A percentile compares a stretch with the other conserved stretches of the same genome.
Evolutionary conservation across 2,888 invertebrate genomes (phyloP).

Genomic region (Calameuta idolon): DNA sequence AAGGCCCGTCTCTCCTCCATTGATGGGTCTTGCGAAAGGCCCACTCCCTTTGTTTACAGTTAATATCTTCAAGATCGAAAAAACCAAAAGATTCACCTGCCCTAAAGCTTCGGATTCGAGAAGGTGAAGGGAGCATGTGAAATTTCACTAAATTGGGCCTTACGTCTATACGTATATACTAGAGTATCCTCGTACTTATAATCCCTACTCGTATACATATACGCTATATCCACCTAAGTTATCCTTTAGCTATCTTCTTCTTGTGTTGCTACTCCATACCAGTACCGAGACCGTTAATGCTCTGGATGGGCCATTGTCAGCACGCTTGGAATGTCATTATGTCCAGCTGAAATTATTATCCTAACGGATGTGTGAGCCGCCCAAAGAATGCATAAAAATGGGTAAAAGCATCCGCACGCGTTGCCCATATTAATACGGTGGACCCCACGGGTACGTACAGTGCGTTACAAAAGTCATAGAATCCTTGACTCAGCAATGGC

Average conservation of each 20-base stretch:
- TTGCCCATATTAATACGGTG: conserved; percentile 36
- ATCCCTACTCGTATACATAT: neutral
- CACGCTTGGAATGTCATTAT: conserved; percentile 41
- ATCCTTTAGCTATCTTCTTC: neutral
- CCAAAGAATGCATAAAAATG: conserved; percentile 38
- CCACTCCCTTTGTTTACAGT: conserved; percentile 4
- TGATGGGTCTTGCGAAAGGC: neutral
- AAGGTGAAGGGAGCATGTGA: neutral
- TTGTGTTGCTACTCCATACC: neutral
- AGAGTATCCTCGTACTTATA: neutral
- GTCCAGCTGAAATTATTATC: conserved; percentile 42
- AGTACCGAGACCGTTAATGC: conserved; percentile 37
- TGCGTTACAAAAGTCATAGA: neutral
- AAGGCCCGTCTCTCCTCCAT: neutral
- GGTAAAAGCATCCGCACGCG: conserved; percentile 34
- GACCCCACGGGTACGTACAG: conserved; percentile 4
- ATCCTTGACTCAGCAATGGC: neutral
- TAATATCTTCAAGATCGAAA: neutral
- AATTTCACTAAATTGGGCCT: neutral
- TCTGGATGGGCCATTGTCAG: conserved; percentile 34
- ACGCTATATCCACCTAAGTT: neutral
- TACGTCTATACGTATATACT: neutral
- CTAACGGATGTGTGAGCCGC: conserved; percentile 35
- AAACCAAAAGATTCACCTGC: neutral
- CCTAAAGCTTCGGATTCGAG: neutral